Evolutionary conservation across 2,888 invertebrate genomes (phyloP).

Genomic region (Drosophila antonietae): DNA sequence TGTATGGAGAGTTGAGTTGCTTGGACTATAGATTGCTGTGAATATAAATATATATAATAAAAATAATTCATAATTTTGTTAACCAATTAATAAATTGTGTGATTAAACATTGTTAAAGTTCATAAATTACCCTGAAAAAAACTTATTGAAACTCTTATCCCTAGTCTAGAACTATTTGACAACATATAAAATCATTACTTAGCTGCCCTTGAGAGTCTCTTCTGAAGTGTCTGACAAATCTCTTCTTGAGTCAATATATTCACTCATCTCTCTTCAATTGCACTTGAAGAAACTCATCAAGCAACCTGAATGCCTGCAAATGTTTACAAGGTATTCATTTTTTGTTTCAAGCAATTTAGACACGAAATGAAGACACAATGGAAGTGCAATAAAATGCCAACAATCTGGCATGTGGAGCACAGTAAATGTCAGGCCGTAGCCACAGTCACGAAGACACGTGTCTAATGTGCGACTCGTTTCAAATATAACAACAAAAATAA

Average conservation of each 20-base stretch:
- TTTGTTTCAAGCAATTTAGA: constrained; percentile 1
- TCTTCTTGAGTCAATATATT: too few species aligned
- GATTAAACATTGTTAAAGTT: too few species aligned
- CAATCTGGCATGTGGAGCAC: neutral
- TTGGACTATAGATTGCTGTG: neutral
- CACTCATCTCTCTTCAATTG: neutral
- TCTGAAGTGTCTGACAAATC: neutral
- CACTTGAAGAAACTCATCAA: neutral
- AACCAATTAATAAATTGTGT: too few species aligned
- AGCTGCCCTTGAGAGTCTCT: neutral
- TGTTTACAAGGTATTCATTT: neutral
- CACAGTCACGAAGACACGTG: constrained; percentile 41
- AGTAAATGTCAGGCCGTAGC: constrained; percentile 28
- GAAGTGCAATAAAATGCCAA: constrained; percentile 32
- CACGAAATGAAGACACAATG: constrained; percentile 41
- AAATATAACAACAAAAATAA: constrained; percentile 12
- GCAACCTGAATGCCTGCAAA: neutral
- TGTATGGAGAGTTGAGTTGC: neutral
- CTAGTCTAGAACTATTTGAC: neutral
- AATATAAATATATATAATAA: too few species aligned
- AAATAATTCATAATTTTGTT: too few species aligned
- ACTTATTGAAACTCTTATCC: neutral
- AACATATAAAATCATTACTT: too few species aligned
- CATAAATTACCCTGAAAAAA: too few species aligned
- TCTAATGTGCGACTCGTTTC: constrained; percentile 31